Percentiles rank a stretch among this genome's conserved stretches.
Conservation (phyloP, 2,888 invertebrate species). For the Patella ulyssiponensis region DNA sequence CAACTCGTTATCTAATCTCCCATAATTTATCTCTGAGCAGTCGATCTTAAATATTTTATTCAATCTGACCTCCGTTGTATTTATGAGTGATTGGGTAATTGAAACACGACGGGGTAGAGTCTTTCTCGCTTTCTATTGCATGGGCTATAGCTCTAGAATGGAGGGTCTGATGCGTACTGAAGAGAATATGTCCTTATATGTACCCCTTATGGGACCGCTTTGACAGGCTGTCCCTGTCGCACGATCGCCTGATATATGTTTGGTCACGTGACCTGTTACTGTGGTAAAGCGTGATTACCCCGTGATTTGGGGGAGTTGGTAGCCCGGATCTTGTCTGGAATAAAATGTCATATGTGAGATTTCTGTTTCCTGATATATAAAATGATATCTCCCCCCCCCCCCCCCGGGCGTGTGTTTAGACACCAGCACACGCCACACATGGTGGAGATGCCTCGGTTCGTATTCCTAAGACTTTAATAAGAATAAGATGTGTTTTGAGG, state of each 20-base stretch:
- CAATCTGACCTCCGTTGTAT: no score
- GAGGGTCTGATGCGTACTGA: no score
- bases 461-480: background rate
- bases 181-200: no score
- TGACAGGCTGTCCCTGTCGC: no score
- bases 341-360: background rate
- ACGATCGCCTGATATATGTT: background rate
- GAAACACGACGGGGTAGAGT: no score
- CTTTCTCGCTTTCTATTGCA: no score
- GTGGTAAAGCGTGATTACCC: background rate
- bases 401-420: background rate
- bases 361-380: background rate
- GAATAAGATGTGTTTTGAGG: background rate
- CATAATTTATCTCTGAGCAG: no score
- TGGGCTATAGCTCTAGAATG: no score
- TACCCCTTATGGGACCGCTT: no score
- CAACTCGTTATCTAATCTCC: no score
- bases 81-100: no score
- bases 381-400: background rate
- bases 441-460: background rate
- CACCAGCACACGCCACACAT: background rate
- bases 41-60: no score
- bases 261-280: background rate
- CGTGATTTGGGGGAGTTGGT: background rate
- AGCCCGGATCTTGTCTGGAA: background rate